phyloP scores from a whole-genome alignment of 1,140 invertebrate genomes.

The Ceratosolen solmsi region DNA sequence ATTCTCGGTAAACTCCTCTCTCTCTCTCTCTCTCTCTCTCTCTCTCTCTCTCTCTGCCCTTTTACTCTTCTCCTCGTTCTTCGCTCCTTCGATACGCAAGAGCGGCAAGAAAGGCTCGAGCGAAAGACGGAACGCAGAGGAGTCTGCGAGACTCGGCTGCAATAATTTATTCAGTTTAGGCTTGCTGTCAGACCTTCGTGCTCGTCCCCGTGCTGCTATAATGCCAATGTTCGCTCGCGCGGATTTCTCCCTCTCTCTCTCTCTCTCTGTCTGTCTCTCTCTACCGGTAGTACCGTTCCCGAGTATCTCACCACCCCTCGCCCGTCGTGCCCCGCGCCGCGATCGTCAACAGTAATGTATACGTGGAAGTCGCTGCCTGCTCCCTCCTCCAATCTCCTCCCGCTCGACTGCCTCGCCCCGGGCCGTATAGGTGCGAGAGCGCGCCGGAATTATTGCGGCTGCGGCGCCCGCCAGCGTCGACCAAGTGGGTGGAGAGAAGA shows the following conservation, averaged over 20 bases:
- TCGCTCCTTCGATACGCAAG: conserved; percentile 14
- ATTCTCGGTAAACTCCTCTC: conserved; percentile 39
- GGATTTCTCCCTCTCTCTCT: conserved; percentile 17
- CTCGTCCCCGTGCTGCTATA: conserved; percentile 51
- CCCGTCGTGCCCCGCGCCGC: not conserved
- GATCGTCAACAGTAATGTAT: conserved; percentile 35
- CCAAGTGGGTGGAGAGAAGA: conserved; percentile 27
- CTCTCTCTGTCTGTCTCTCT: not conserved
- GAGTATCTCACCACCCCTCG: not conserved
- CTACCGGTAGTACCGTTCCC: conserved; percentile 4
- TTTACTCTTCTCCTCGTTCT: not conserved
- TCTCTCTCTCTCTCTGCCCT: not conserved
- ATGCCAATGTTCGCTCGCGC: conserved; percentile 12
- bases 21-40: conserved; percentile 13
- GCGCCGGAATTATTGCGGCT: conserved; percentile 33
- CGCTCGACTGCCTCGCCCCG: conserved; percentile 1
- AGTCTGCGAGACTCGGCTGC: conserved; percentile 46
- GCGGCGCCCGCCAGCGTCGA: conserved; percentile 50
- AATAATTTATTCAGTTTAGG: conserved; percentile 71
- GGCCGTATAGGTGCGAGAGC: conserved; percentile 35
- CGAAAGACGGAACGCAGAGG: not conserved
- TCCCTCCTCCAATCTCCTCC: not conserved
- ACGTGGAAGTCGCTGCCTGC: conserved; percentile 25
- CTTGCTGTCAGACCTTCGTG: conserved; percentile 58
- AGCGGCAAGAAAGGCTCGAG: conserved; percentile 3